A percentile compares a stretch with the other conserved stretches of the same genome.
Conservation (phyloP, 2,888 invertebrate genomes). For the Dusona sp. region DNA sequence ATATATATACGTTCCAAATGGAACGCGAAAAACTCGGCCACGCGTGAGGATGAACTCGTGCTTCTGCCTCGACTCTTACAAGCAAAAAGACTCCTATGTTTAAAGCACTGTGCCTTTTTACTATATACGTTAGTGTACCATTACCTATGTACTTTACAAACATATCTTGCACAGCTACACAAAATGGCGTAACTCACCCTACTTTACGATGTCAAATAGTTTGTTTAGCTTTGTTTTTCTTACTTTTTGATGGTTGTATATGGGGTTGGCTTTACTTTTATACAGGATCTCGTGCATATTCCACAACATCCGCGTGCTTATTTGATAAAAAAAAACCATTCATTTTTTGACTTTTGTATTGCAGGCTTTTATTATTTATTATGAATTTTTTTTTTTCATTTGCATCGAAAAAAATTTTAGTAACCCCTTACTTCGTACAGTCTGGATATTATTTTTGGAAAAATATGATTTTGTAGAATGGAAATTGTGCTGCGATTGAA, state of each 20-base stretch:
- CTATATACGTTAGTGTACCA: slow-evolving; percentile 12
- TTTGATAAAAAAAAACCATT: not conserved
- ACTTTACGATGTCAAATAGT: slow-evolving; percentile 5
- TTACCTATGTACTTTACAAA: slow-evolving; percentile 29
- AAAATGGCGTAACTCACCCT: slow-evolving; percentile 14
- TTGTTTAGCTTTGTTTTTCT: not conserved
- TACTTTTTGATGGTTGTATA: not conserved
- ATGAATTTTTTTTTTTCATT: too few relatives aligned
- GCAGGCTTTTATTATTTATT: not conserved
- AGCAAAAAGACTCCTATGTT: slow-evolving; percentile 36
- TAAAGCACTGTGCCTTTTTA: slow-evolving; percentile 34
- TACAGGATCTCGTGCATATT: not conserved
- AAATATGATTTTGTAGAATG: not conserved
- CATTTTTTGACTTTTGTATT: not conserved
- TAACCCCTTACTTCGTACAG: not conserved
- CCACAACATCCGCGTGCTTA: not conserved
- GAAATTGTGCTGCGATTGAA: not conserved
- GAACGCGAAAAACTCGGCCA: slow-evolving; percentile 59
- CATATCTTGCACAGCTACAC: slow-evolving; percentile 2
- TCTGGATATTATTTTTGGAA: not conserved
- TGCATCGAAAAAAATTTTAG: not conserved
- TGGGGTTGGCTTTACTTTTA: not conserved
- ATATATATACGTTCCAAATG: not conserved
- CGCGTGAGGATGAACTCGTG: slow-evolving; percentile 59
- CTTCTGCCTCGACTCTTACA: slow-evolving; percentile 4